Conservation (phyloP, 2,888 invertebrate species). For the Darwinula stevensoni region DNA sequence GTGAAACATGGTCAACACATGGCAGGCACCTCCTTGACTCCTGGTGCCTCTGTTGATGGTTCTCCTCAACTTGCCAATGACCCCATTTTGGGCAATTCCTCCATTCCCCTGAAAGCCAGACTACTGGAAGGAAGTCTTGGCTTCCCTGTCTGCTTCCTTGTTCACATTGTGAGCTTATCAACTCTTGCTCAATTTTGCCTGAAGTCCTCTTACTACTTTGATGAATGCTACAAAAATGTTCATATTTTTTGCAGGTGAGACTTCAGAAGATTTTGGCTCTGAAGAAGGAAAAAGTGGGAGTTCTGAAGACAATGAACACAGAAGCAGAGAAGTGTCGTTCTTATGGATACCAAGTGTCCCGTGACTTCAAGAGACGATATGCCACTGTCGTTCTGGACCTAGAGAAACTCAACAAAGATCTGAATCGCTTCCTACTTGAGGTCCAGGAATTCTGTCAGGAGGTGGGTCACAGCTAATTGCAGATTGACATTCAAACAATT, state of each 20-base stretch:
- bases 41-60: too few relatives aligned
- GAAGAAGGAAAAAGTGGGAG: constrained; percentile 48
- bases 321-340: constrained; percentile 64
- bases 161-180: constrained; percentile 32
- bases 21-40: too few relatives aligned
- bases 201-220: background rate
- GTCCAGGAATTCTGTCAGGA: constrained; percentile 56
- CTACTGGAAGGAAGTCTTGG: constrained; percentile 29
- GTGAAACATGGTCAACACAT: too few relatives aligned
- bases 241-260: constrained; percentile 29
- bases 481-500: constrained; percentile 1
- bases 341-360: constrained; percentile 40
- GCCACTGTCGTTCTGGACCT: constrained; percentile 56
- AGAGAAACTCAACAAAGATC: constrained; percentile 62
- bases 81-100: constrained; percentile 17
- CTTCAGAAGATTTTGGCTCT: constrained; percentile 47
- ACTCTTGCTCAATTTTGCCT: too few relatives aligned
- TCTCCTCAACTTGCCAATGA: too few relatives aligned
- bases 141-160: constrained; percentile 53
- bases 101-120: constrained; percentile 13
- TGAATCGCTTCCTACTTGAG: too few relatives aligned
- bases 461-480: constrained; percentile 13
- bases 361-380: constrained; percentile 71
- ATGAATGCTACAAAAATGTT: constrained; percentile 1
- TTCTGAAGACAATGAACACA: constrained; percentile 54